These are phyloP conservation scores for Trissolcus basalis DNA, from an alignment of 1,140 invertebrate species.

Conservation along the genomic window DNA sequence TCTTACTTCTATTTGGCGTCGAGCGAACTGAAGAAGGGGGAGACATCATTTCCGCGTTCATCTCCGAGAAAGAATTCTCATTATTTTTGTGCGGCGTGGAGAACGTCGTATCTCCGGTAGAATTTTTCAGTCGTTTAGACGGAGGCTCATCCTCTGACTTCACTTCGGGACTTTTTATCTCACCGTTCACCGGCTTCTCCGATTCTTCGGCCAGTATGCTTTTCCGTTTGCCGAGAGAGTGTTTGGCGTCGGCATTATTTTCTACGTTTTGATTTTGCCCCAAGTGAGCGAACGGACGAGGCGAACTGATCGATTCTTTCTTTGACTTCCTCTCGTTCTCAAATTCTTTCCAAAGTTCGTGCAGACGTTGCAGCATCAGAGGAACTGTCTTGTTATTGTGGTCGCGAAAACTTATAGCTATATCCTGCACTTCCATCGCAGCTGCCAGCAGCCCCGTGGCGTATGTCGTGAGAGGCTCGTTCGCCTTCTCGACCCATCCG, in stretches of 20 bases:
- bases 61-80: conserved; percentile 49
- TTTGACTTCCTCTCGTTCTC: conserved; percentile 76
- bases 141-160: conserved; percentile 56
- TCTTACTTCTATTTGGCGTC: conserved; percentile 50
- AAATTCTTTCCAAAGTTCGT: conserved; percentile 77
- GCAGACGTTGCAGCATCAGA: conserved; percentile 88
- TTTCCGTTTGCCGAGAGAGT: conserved; percentile 69
- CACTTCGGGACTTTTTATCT: conserved; percentile 53
- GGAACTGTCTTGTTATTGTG: conserved; percentile 91
- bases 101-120: conserved; percentile 35
- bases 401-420: conserved; percentile 92
- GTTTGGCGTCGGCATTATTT: conserved; percentile 57
- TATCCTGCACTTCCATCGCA: conserved; percentile 97
- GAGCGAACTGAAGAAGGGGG: conserved; percentile 65
- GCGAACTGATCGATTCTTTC: conserved; percentile 66
- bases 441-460: conserved; percentile 94
- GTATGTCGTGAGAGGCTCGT: conserved; percentile 94
- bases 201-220: conserved; percentile 46
- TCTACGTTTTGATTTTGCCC: conserved; percentile 68
- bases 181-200: conserved; percentile 44
- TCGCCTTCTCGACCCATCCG: conserved; percentile 90
- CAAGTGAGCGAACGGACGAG: conserved; percentile 80
- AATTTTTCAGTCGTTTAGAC: conserved; percentile 64
- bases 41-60: conserved; percentile 71
- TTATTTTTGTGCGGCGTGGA: conserved; percentile 63